Base-by-base conservation (phyloP, 2,888 invertebrate species). In the Amphipyra berbera region DNA sequence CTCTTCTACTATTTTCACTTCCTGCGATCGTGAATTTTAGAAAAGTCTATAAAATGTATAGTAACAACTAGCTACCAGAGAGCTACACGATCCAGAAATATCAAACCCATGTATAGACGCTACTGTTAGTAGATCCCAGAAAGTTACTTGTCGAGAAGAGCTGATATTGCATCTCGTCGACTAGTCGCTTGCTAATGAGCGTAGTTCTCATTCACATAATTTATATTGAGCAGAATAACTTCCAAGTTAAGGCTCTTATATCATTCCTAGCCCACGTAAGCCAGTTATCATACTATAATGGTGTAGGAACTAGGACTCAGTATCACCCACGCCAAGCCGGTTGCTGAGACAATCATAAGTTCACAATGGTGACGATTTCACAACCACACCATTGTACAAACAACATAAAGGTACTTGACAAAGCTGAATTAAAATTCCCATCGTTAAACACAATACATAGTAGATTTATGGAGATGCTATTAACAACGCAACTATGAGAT, bases 361-460 rank as follows among this genome's bases (percentile, higher is more conserved):
- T 74, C 66, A 81, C 80, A 81, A 83, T 79, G 63, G 63, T 74
- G 67, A 77, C 65, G 68, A 78, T 88, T 86, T 86, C 85, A 76
- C 82, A 85, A 88, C 78, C 71, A 15, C 54, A 56, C 73, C 50
- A 79, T 83, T 78, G 68, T 75, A 71, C 52, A 72, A 14, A 55
- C 42, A 63, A 58, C 46, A 44, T 49, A 68, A 55, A 71, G 38
- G 76, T 64, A 75, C 37, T 40, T 13, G 37, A 69, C 69, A 57
- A 68, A 40, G 64, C 38, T 55, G 41, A 55, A 56, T 52, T 55
- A 48, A 47, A 70, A 47, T 66, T 75, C 76, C 57, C 75, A 76
- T 61, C 61, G 45, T 60, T 61, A 40, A 40, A 64, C 45, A 60
- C 57, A 52, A 60, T 48, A 47, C 56, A 55, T 57, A 52, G 42